Evolutionary conservation across 2,888 invertebrate species (phyloP).

Genomic region (Cataglyphis rosenhaueri): DNA sequence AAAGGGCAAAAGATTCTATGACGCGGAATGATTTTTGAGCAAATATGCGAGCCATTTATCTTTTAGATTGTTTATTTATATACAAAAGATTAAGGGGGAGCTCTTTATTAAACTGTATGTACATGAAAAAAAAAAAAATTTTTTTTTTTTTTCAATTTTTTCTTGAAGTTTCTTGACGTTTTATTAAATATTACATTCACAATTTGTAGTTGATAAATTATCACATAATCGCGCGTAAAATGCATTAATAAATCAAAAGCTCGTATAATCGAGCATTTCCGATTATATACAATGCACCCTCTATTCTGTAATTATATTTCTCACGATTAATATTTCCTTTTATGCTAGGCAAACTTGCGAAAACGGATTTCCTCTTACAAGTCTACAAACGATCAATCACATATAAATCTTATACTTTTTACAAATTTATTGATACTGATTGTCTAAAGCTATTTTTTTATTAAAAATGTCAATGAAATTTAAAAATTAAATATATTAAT

Average conservation of each 20-base stretch:
- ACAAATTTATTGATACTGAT: not conserved
- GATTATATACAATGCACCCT: not conserved
- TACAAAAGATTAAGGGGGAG: not conserved
- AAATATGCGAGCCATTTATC: not conserved
- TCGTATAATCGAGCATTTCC: constrained; percentile 23
- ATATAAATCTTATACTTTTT: not conserved
- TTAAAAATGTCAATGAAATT: not conserved
- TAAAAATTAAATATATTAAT: not conserved
- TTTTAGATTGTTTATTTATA: constrained; percentile 4
- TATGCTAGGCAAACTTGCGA: not conserved
- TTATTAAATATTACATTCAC: constrained; percentile 32
- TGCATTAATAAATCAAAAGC: constrained; percentile 56
- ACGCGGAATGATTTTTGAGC: constrained; percentile 49
- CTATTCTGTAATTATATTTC: constrained; percentile 14
- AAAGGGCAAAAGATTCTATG: constrained; percentile 54
- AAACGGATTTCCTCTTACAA: constrained; percentile 2
- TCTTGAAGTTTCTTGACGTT: not conserved
- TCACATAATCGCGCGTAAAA: constrained; percentile 39
- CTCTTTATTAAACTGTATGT: not conserved
- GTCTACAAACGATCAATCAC: not conserved
- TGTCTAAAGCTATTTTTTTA: not conserved
- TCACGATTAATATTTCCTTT: constrained; percentile 19
- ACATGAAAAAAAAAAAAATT: not conserved
- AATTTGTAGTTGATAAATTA: constrained; percentile 56
- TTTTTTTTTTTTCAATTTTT: not conserved